Evolutionary conservation across 1,140 invertebrate genomes (phyloP).

Genomic region (Hormaphis cornu): DNA sequence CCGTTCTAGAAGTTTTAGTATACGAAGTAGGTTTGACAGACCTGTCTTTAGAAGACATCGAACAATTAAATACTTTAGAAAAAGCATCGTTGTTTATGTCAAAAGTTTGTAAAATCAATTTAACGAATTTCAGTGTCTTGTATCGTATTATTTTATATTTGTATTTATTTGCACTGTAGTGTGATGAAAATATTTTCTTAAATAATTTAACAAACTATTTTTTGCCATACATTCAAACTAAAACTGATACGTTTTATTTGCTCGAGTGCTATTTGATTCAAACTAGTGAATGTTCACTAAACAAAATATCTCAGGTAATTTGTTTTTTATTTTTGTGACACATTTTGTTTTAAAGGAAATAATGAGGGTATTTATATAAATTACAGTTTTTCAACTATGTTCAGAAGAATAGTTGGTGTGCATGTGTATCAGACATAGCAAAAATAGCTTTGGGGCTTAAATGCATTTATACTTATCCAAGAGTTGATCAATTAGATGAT

Average conservation of each 20-base stretch:
- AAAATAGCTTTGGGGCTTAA: not conserved
- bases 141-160: not conserved
- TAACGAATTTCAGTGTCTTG: not conserved
- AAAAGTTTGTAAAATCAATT: slow-evolving; percentile 1
- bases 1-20: slow-evolving; percentile 16
- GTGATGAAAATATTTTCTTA: slow-evolving; percentile 9
- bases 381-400: slow-evolving; percentile 11
- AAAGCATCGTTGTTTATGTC: slow-evolving; percentile 23
- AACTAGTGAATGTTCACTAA: slow-evolving; percentile 3
- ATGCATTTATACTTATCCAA: slow-evolving; percentile 16
- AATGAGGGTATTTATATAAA: not conserved
- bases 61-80: slow-evolving; percentile 16
- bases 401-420: slow-evolving; percentile 16
- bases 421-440: not conserved
- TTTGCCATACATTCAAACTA: slow-evolving; percentile 21
- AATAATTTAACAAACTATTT: slow-evolving; percentile 5
- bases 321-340: not conserved
- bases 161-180: not conserved
- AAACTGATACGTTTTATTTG: slow-evolving; percentile 3
- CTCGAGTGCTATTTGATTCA: slow-evolving; percentile 5
- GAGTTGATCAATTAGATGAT: slow-evolving; percentile 19
- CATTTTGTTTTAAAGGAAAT: too few species aligned
- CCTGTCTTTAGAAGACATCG: slow-evolving; percentile 21
- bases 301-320: not conserved
- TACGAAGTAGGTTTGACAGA: slow-evolving; percentile 8